Conservation (phyloP, 2,797 vertebrate species). For the Parauchenoglanis punctatus region DNA sequence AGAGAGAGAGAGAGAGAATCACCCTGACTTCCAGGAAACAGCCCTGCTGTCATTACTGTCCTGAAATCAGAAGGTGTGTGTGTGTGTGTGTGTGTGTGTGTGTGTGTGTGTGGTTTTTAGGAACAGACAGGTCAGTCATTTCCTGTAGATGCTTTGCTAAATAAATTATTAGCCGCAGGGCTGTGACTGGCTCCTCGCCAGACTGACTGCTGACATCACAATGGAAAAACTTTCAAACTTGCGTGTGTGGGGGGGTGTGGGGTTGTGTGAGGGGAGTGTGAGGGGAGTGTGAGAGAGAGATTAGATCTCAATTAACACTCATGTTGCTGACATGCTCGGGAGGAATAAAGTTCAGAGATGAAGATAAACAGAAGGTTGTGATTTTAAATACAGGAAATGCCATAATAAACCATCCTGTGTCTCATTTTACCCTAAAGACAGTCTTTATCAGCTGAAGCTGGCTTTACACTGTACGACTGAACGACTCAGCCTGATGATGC, state of each 20-base stretch:
- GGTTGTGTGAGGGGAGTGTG: neutral
- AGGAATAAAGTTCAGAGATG: neutral
- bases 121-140: neutral
- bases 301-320: neutral
- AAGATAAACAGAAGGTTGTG: neutral
- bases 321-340: neutral
- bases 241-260: neutral
- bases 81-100: neutral
- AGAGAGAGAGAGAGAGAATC: too few species aligned
- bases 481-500: neutral
- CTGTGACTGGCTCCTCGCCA: neutral
- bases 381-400: neutral
- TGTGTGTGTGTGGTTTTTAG: neutral
- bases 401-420: neutral
- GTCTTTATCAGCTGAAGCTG: neutral
- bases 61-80: neutral
- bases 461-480: neutral
- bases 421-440: neutral
- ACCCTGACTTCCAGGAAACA: conserved; percentile 12
- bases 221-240: neutral
- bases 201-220: neutral
- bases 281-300: neutral
- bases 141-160: conserved; percentile 3
- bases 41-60: neutral
- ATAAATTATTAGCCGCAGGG: neutral